Evolutionary conservation across 2,888 invertebrate species (phyloP), one percentile per base, ranked within the genome.

Genomic region (Chymomyza fuscimana): DNA sequence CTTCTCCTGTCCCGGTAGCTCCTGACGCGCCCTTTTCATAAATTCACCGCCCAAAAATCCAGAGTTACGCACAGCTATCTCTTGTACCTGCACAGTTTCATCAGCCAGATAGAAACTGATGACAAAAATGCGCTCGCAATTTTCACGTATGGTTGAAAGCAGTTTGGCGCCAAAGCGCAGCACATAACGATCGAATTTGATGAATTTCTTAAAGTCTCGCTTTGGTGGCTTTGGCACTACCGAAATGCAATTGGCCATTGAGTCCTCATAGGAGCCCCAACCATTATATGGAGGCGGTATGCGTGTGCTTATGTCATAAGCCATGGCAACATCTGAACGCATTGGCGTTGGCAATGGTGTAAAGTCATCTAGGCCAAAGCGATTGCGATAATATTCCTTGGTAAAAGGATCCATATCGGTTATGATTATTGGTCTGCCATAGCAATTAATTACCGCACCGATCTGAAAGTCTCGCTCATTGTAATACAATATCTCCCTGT

Each of bases 221-320:
- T 94, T 94, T 0, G 96, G 96, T 0, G 96, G 93, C 89, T 96
- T 96, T 0, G 96, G 96, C 82, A 96, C 94, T 1, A 98, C 94
- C 0, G 95, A 95, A 68, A 95, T 93, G 88, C 97, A 97, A 89
- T 97, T 97, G 80, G 95, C 95, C 4, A 97, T 95, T 0, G 97
- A 97, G 89, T 98, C 98, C 73, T 97, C 97, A 88, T 96, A 96
- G 0, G 95, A 94, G 0, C 98, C 98, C 92, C 95, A 97, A 4
- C 98, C 98, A 89, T 97, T 98, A 94, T 96, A 98, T 0, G 97
- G 97, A 0, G 98, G 97, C 58, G 96, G 87, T 77, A 85, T 78
- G 3, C 90, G 81, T 12, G 89, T 46, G 12, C 40, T 46, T 46
- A 46, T 46, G 12, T 46, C 40, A 46, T 46, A 46, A 46, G 40